Percentiles rank a stretch among this genome's conserved stretches.
These are phyloP conservation scores for Conus betulinus DNA, from an alignment of 1,140 invertebrate genomes.

Conservation along the genomic window DNA sequence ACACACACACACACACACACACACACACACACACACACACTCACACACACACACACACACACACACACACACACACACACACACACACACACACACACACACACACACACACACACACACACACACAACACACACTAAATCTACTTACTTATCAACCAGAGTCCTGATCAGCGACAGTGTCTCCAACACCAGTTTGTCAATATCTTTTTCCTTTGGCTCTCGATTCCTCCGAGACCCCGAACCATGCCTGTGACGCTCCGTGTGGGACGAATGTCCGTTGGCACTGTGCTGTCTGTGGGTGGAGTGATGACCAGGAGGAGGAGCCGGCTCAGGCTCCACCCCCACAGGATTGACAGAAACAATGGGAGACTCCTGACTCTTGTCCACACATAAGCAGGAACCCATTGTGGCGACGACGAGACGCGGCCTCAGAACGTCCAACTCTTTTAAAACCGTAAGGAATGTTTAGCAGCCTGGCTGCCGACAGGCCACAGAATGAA, in stretches of 20 bases:
- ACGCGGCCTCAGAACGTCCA: background rate
- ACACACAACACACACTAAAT: background rate
- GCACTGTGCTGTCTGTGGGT: slow-evolving; percentile 29
- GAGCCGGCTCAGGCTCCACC: slow-evolving; percentile 20
- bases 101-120: background rate
- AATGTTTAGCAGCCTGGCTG: background rate
- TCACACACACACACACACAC: too few species aligned
- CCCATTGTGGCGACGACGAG: slow-evolving; percentile 9
- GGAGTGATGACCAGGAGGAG: background rate
- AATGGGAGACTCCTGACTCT: slow-evolving; percentile 28
- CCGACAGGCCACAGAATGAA: background rate
- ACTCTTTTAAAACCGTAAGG: too few species aligned
- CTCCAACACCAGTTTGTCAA: slow-evolving; percentile 83
- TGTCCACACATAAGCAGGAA: slow-evolving; percentile 33
- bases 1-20: too few species aligned
- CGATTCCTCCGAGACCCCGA: slow-evolving; percentile 34
- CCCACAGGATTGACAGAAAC: slow-evolving; percentile 15
- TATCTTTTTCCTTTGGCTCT: slow-evolving; percentile 50
- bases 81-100: background rate
- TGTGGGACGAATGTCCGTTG: slow-evolving; percentile 24
- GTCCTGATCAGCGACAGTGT: slow-evolving; percentile 87
- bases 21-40: too few species aligned
- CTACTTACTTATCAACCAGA: slow-evolving; percentile 87
- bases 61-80: too few species aligned
- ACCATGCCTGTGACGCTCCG: slow-evolving; percentile 23